These are phyloP conservation scores for Ciona savignyi DNA, from an alignment of 23 tunicate species.

Conservation along the genomic window DNA sequence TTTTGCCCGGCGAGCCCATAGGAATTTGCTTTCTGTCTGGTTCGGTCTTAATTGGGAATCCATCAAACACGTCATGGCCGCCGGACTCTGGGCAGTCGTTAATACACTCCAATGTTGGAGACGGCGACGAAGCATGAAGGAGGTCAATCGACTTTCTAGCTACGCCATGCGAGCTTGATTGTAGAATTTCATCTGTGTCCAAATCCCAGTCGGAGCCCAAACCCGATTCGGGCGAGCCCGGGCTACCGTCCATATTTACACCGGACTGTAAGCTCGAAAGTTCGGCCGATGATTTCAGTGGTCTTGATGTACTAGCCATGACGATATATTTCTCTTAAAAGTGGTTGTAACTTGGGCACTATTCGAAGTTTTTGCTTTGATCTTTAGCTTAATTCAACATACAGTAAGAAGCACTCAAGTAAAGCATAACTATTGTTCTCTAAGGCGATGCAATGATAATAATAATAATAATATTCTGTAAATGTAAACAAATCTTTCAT, in stretches of 20 bases:
- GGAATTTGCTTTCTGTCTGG: constrained; percentile 1
- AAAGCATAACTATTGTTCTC: too few species aligned
- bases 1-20: constrained; percentile 9
- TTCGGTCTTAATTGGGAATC: not conserved
- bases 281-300: constrained; percentile 4
- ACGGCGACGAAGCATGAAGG: constrained; percentile 47
- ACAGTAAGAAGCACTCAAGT: too few species aligned
- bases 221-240: constrained; percentile 63
- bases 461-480: too few species aligned
- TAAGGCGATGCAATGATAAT: too few species aligned
- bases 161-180: not conserved
- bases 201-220: constrained; percentile 57
- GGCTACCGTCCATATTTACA: constrained; percentile 6
- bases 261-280: constrained; percentile 5
- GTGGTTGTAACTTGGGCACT: too few species aligned
- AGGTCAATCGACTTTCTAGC: constrained; percentile 1
- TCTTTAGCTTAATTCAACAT: too few species aligned
- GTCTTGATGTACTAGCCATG: too few species aligned
- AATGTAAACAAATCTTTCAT: too few species aligned
- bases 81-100: constrained; percentile 27
- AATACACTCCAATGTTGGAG: constrained; percentile 75
- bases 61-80: constrained; percentile 24
- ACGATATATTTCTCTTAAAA: too few species aligned
- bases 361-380: too few species aligned
- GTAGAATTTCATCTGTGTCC: constrained; percentile 25